Base-by-base conservation (phyloP, 2,113 vertebrate genomes). In the Entelurus aequoreus region DNA sequence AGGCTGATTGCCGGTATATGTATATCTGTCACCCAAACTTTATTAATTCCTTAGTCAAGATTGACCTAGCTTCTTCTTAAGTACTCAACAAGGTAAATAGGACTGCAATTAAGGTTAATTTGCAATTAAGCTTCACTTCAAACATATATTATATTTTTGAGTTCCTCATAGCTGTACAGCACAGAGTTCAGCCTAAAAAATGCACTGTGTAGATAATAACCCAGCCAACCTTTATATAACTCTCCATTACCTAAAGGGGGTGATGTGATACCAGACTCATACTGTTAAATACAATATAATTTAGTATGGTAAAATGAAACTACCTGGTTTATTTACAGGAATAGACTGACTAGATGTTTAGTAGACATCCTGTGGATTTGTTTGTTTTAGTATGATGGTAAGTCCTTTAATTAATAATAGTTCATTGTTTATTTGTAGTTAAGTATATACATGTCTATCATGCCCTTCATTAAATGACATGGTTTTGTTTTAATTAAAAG, bases 141-240 rank as follows among this genome's bases (percentile, higher is more conserved):
- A 54, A 48, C 47, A 60, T 64, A 57, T 57, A 49, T 71, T 71
- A 48, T 48, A 71, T 76, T 71, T 57, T 40, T 21, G n/a, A 57
- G 16, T 65, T 65, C 63, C 74, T 87, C 65, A 80, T 87, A 84
- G 66, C 64, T 66, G 64, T n/a, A 13, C 48, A 78, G 70, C 68
- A 60, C 61, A 69, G 61, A 78, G 68, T 63, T 73, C 66, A 65
- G 60, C 44, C 62, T 68, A 64, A 76, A 56, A 3, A 9, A 21
- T 69, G 59, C 63, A 54, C 59, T 42, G 66, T 68, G 75, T 64
- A 51, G 71, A 78, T 82, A 71, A 80, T 79, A 76, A 79, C 69
- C 65, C 46, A 53, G 67, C 63, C 72, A 77, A 72, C 79, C 65
- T 82, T 77, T 75, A 53, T 55, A 81, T 75, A 74, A 81, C 80